A percentile compares a stretch with the other conserved stretches of the same genome.
Conservation (phyloP, 2,888 invertebrate species). For the Caprella mutica region DNA sequence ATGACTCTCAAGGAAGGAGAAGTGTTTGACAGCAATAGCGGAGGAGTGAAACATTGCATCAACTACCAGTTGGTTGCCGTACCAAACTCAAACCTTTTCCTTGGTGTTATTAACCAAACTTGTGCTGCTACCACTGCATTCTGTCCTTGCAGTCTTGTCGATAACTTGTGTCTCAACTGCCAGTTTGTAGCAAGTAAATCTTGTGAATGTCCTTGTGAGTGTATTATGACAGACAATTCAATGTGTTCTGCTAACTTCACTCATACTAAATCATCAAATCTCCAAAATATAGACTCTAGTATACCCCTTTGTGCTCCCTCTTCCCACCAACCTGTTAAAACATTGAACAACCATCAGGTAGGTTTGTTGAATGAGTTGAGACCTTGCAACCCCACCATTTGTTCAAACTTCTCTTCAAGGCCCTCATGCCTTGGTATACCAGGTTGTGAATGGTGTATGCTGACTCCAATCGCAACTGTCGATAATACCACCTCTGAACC, state of each 20-base stretch:
- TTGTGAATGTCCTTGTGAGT: conserved; percentile 91
- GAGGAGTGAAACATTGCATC: too few species aligned
- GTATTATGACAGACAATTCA: conserved; percentile 48
- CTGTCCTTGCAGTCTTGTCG: conserved; percentile 83
- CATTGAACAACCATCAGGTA: conserved; percentile 23
- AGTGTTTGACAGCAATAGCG: conserved; percentile 20
- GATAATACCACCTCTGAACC: too few species aligned
- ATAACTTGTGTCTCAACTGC: conserved; percentile 78
- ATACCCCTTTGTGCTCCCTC: conserved; percentile 17
- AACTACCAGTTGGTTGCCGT: conserved; percentile 72
- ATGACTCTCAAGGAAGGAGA: conserved; percentile 15
- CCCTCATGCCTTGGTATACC: conserved; percentile 53
- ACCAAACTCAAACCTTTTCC: conserved; percentile 74
- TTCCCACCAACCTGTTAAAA: conserved; percentile 13
- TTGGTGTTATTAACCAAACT: conserved; percentile 76
- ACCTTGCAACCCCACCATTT: conserved; percentile 17
- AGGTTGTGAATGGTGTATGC: conserved; percentile 85
- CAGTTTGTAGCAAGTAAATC: conserved; percentile 87
- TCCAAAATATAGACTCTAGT: conserved; percentile 11
- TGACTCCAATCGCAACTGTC: conserved; percentile 44
- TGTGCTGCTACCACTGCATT: conserved; percentile 65
- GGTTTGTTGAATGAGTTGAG: conserved; percentile 25
- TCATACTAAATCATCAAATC: too few species aligned
- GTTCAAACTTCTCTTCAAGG: conserved; percentile 20
- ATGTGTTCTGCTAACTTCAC: background rate